Evolutionary conservation across 2,113 vertebrate genomes (phyloP).

Genomic region (Grammomys surdaster): DNA sequence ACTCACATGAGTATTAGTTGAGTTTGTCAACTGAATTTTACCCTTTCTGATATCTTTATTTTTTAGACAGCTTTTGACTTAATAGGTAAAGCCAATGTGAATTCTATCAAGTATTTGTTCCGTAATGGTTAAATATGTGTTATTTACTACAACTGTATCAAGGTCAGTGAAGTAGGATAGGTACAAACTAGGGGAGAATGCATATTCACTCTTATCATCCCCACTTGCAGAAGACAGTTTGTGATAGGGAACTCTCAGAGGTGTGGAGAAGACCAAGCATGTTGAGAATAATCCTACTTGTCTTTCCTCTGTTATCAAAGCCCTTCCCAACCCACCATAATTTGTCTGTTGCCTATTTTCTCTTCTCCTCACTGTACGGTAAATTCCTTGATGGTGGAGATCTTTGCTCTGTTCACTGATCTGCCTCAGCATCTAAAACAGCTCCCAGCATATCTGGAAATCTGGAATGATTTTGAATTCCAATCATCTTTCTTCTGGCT

Average conservation of each 20-base stretch:
- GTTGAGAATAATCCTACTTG: background rate
- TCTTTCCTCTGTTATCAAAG: background rate
- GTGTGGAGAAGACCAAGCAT: background rate
- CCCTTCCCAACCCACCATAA: background rate
- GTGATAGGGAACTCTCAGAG: background rate
- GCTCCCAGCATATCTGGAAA: background rate
- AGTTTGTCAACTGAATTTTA: background rate
- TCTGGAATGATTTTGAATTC: background rate
- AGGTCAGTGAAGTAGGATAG: background rate
- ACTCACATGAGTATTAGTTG: background rate
- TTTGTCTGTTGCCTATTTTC: no score
- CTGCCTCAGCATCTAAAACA: background rate
- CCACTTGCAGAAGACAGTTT: background rate
- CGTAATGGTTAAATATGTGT: background rate
- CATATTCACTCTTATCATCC: background rate
- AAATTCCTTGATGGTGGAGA: background rate
- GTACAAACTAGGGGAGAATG: background rate
- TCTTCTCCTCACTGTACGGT: no score
- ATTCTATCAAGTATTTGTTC: background rate
- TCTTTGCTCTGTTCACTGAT: background rate
- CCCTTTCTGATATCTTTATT: background rate
- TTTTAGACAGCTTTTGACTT: conserved; percentile 11
- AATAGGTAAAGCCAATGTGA: background rate
- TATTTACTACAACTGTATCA: background rate
- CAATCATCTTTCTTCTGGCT: background rate